phyloP scores from a whole-genome alignment of 1,140 invertebrate genomes.

The Lethocerus indicus region DNA sequence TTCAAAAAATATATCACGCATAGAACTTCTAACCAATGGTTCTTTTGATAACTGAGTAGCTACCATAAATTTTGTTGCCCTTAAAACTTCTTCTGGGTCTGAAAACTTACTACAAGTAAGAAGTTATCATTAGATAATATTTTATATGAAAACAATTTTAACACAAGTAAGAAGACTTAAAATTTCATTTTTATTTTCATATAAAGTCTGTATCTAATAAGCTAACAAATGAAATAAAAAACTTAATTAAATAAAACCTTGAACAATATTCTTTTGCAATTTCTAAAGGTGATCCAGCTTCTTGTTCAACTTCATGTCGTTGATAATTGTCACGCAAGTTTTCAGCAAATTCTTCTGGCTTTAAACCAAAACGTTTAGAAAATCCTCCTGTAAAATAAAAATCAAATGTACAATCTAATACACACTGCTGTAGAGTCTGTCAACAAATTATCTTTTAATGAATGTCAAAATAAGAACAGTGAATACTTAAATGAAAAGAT shows the following conservation, averaged over 20 bases:
- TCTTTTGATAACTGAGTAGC: conserved; percentile 85
- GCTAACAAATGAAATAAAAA: no score
- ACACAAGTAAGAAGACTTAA: not conserved
- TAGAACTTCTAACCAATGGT: conserved; percentile 68
- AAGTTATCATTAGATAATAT: not conserved
- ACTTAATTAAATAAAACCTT: no score
- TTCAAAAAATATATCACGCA: conserved; percentile 83
- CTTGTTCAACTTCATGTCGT: conserved; percentile 91
- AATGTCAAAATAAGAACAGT: no score
- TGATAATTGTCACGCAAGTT: conserved; percentile 94
- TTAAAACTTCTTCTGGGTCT: conserved; percentile 57
- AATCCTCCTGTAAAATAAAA: conserved; percentile 37
- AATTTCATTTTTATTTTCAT: no score
- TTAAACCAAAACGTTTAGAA: conserved; percentile 86
- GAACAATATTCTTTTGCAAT: conserved; percentile 53
- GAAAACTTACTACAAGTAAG: conserved; percentile 29
- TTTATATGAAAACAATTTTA: not conserved
- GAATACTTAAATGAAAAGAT: no score
- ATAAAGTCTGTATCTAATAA: no score
- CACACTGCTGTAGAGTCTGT: no score
- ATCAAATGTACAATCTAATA: no score
- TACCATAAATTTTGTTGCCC: conserved; percentile 85
- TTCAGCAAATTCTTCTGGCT: conserved; percentile 90
- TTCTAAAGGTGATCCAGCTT: conserved; percentile 57
- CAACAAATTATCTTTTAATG: no score